Conservation (phyloP, 2,797 vertebrate genomes). For the Clarias pachynema region DNA sequence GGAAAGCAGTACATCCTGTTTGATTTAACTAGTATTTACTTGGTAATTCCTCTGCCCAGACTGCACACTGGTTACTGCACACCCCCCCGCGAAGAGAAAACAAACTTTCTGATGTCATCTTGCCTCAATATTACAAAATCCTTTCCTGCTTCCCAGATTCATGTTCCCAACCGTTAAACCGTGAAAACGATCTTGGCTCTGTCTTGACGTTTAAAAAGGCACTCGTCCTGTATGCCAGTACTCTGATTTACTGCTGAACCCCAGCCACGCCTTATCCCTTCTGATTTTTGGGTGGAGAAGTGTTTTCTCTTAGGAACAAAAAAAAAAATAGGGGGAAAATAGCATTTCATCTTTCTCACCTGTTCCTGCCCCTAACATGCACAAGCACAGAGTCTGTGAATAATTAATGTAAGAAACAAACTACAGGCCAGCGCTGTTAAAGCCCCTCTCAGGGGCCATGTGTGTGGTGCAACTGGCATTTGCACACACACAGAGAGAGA, state of each 20-base stretch:
- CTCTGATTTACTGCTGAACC: not conserved
- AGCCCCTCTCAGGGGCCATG: slow-evolving; percentile 37
- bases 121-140: slow-evolving; percentile 9
- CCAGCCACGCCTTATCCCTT: not conserved
- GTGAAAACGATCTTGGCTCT: not conserved
- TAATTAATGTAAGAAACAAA: slow-evolving; percentile 64
- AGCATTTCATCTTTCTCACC: slow-evolving; percentile 46
- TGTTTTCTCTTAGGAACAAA: not conserved
- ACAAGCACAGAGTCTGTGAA: slow-evolving; percentile 47
- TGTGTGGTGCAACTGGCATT: slow-evolving; percentile 50
- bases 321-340: not conserved
- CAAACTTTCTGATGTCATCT: not conserved
- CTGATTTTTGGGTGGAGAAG: not conserved
- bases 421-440: slow-evolving; percentile 52
- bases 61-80: not conserved
- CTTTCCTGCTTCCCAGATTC: not conserved
- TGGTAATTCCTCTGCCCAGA: no score
- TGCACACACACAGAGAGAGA: slow-evolving; percentile 45
- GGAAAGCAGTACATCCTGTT: not conserved
- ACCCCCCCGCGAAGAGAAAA: not conserved
- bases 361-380: slow-evolving; percentile 48
- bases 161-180: slow-evolving; percentile 12
- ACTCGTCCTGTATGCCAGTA: slow-evolving; percentile 4
- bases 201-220: not conserved
- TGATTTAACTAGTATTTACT: not conserved